phyloP scores from a whole-genome alignment of 2,888 invertebrate species.

The Dendrolimus pini region DNA sequence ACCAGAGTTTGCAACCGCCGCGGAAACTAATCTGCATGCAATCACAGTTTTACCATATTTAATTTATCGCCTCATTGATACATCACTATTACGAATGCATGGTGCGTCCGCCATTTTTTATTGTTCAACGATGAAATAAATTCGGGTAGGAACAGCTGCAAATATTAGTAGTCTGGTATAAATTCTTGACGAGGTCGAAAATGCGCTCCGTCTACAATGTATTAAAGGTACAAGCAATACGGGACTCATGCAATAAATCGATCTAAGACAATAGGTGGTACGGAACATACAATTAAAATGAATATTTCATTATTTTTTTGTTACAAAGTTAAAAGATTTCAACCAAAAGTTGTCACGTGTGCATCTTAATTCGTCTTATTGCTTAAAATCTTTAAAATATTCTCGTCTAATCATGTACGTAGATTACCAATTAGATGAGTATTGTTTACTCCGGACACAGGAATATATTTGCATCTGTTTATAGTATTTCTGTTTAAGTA shows the following conservation, averaged over 20 bases:
- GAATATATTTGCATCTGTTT: constrained; percentile 7
- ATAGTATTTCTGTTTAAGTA: not conserved
- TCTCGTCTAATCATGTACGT: constrained; percentile 23
- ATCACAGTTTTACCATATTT: constrained; percentile 28
- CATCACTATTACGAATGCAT: constrained; percentile 39
- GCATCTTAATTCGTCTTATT: constrained; percentile 33
- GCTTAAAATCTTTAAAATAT: constrained; percentile 21
- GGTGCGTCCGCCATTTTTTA: constrained; percentile 43
- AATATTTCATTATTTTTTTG: constrained; percentile 54
- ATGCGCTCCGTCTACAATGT: constrained; percentile 22
- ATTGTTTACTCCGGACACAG: constrained; percentile 1
- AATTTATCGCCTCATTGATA: constrained; percentile 42
- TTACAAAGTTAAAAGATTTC: constrained; percentile 9
- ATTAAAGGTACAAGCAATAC: constrained; percentile 16
- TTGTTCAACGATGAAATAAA: constrained; percentile 46
- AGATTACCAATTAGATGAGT: constrained; percentile 29
- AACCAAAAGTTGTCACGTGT: constrained; percentile 22
- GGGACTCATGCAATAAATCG: constrained; percentile 39
- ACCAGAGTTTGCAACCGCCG: constrained; percentile 4
- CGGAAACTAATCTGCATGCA: constrained; percentile 24
- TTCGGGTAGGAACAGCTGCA: constrained; percentile 40
- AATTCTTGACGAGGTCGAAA: constrained; percentile 42
- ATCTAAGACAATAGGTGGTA: constrained; percentile 44
- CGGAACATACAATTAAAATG: constrained; percentile 45
- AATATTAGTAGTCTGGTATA: constrained; percentile 40